Conservation (phyloP, 2,113 vertebrate genomes). For the Bufo gargarizans region DNA sequence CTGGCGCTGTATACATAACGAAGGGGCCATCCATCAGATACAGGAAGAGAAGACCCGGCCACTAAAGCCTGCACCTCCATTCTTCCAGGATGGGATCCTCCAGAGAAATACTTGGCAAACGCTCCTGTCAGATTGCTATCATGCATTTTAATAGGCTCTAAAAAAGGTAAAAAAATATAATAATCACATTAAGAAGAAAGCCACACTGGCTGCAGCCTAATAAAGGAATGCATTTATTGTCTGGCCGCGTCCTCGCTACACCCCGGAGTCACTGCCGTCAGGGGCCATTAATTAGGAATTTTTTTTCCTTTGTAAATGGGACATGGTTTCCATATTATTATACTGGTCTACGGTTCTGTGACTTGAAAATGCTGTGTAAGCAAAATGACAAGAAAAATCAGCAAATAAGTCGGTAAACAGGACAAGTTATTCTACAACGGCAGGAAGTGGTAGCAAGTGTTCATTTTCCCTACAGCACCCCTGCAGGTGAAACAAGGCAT, state of each 20-base stretch:
- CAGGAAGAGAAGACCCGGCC: too few species aligned
- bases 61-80: background rate
- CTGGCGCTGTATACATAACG: background rate
- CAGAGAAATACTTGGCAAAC: slow-evolving; percentile 8
- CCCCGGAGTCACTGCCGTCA: background rate
- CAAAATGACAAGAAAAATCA: background rate
- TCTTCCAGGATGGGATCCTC: background rate
- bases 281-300: background rate
- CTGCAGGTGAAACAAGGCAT: background rate
- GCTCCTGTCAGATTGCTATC: background rate
- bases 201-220: background rate
- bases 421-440: background rate
- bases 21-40: too few species aligned
- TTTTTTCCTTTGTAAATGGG: background rate
- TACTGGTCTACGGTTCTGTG: background rate
- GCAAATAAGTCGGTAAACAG: background rate
- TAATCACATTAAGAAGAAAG: slow-evolving; percentile 15
- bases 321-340: background rate
- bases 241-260: background rate
- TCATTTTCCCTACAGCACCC: background rate
- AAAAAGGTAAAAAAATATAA: background rate
- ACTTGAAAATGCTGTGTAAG: background rate
- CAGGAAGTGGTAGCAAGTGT: background rate
- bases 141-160: slow-evolving; percentile 42
- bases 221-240: slow-evolving; percentile 3